phyloP scores from a whole-genome alignment of 2,888 invertebrate species.

The Salpingus planirostris region DNA sequence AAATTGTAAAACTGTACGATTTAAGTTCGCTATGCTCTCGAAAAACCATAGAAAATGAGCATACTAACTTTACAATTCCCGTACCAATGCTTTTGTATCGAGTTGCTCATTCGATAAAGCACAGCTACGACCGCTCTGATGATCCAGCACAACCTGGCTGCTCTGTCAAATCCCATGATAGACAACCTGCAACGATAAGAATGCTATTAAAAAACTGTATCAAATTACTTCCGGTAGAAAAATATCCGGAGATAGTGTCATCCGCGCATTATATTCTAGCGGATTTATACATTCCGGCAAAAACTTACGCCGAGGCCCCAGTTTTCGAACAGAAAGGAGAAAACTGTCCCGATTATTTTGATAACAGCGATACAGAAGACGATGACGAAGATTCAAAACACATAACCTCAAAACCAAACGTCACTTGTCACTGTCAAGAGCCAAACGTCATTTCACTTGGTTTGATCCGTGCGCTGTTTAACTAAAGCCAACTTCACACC shows the following conservation, averaged over 20 bases:
- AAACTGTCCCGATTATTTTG: slow-evolving; percentile 28
- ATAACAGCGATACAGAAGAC: slow-evolving; percentile 40
- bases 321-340: slow-evolving; percentile 47
- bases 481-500: too few species aligned
- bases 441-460: too few species aligned
- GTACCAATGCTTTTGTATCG: slow-evolving; percentile 87
- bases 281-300: slow-evolving; percentile 76
- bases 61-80: slow-evolving; percentile 88
- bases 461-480: too few species aligned
- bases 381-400: slow-evolving; percentile 32
- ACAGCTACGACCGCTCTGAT: slow-evolving; percentile 47
- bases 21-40: slow-evolving; percentile 73
- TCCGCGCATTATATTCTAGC: slow-evolving; percentile 85
- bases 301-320: slow-evolving; percentile 68
- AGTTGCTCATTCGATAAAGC: slow-evolving; percentile 79
- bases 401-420: too few species aligned
- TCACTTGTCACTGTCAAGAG: too few species aligned
- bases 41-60: slow-evolving; percentile 53
- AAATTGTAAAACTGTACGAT: slow-evolving; percentile 90
- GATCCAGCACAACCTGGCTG: too few species aligned
- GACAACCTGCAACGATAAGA: slow-evolving; percentile 62
- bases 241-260: slow-evolving; percentile 79
- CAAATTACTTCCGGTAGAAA: slow-evolving; percentile 62
- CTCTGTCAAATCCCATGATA: slow-evolving; percentile 37
- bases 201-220: slow-evolving; percentile 78